These are phyloP conservation scores for Tryphoninae sp. DNA, from an alignment of 2,888 invertebrate genomes.

Conservation along the genomic window DNA sequence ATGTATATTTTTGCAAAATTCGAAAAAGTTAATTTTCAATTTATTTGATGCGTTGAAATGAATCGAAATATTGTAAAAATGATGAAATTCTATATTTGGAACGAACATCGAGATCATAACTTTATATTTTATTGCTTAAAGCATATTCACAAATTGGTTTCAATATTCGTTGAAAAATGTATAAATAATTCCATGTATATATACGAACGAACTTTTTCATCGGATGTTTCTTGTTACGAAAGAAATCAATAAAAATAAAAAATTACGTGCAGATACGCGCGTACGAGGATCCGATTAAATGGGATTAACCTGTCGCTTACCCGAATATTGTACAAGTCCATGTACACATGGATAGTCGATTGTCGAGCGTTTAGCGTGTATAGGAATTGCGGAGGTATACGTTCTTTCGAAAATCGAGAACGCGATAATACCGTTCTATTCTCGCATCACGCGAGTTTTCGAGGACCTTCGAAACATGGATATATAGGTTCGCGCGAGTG, in stretches of 20 bases:
- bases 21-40: background rate
- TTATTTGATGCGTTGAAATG: background rate
- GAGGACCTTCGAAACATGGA: constrained; percentile 9
- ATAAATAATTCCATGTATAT: too few relatives aligned
- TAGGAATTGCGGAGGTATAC: background rate
- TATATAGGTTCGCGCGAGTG: constrained; percentile 15
- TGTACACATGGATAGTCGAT: constrained; percentile 28
- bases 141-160: too few relatives aligned
- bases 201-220: too few relatives aligned
- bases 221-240: background rate
- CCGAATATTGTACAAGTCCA: background rate
- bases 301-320: constrained; percentile 24
- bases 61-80: too few relatives aligned
- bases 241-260: background rate
- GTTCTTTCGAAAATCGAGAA: constrained; percentile 43
- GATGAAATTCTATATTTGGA: background rate
- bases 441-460: constrained; percentile 32
- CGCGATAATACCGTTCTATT: constrained; percentile 31
- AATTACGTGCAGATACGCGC: background rate
- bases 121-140: too few relatives aligned
- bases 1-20: too few relatives aligned
- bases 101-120: too few relatives aligned
- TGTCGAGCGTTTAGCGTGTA: background rate
- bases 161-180: too few relatives aligned
- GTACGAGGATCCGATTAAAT: constrained; percentile 33